phyloP scores from a whole-genome alignment of 2,888 invertebrate genomes.

The Eudasyphora cyanicolor region DNA sequence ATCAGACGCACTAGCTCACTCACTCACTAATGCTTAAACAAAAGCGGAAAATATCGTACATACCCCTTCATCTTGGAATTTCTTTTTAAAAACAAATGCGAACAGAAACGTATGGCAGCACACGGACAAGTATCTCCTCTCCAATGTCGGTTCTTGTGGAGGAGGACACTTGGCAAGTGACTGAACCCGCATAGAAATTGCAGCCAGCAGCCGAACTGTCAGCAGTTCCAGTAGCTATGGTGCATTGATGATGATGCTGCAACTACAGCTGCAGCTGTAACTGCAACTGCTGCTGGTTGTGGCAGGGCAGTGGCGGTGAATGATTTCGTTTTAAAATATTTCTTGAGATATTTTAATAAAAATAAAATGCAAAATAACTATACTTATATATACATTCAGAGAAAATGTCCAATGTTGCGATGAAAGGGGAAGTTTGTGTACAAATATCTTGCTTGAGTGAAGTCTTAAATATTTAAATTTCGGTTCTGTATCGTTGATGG shows the following conservation, averaged over 20 bases:
- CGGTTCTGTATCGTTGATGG: no score
- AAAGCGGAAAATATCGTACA: slow-evolving; percentile 39
- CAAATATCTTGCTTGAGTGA: no score
- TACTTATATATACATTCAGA: no score
- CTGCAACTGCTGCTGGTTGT: slow-evolving; percentile 24
- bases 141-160: slow-evolving; percentile 48
- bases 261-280: slow-evolving; percentile 33
- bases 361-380: no score
- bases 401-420: no score
- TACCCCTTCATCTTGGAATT: slow-evolving; percentile 53
- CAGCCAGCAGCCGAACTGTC: not conserved
- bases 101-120: not conserved
- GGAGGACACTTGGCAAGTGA: slow-evolving; percentile 66
- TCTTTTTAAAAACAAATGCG: slow-evolving; percentile 35
- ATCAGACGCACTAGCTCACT: slow-evolving; percentile 43
- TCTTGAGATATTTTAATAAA: slow-evolving; percentile 47
- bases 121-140: slow-evolving; percentile 12
- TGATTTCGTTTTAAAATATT: slow-evolving; percentile 41
- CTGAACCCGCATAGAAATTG: slow-evolving; percentile 67
- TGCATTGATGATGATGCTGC: not conserved
- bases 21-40: slow-evolving; percentile 27
- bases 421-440: no score
- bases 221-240: not conserved
- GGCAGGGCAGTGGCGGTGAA: not conserved
- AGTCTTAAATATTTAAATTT: no score